Evolutionary conservation across 2,113 vertebrate genomes (phyloP).

Genomic region (Aleadryas rufinucha): DNA sequence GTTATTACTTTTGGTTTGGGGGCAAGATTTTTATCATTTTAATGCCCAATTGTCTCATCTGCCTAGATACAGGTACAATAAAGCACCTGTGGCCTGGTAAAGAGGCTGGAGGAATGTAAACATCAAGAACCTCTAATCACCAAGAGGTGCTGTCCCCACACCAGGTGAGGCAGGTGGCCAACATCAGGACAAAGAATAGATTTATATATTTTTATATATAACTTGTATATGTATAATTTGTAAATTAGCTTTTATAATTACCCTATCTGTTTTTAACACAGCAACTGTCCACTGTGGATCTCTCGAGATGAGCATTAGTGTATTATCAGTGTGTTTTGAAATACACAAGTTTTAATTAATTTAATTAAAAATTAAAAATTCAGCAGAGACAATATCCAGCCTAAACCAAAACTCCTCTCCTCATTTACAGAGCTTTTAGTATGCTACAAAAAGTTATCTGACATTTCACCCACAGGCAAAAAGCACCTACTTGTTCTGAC

Average conservation of each 20-base stretch:
- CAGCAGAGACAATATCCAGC: background rate
- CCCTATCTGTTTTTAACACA: background rate
- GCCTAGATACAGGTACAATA: background rate
- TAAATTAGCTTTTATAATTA: background rate
- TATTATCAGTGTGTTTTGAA: background rate
- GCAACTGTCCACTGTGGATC: too few relatives aligned
- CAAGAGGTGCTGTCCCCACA: accelerated
- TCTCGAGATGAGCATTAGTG: accelerated
- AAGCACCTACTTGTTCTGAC: background rate
- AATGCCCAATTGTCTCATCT: background rate
- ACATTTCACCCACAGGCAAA: background rate
- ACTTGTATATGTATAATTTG: too few relatives aligned
- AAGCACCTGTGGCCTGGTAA: background rate
- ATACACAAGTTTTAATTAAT: background rate
- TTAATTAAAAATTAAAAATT: background rate
- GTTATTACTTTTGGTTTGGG: background rate
- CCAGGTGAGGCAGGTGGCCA: background rate
- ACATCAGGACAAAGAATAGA: background rate
- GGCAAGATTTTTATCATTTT: background rate
- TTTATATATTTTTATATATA: background rate
- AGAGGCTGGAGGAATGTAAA: background rate
- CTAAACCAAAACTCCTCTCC: background rate
- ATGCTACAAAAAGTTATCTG: background rate
- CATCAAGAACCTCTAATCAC: background rate
- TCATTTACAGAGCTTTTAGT: background rate